phyloP scores from a whole-genome alignment of 1,140 invertebrate species.

The Brachionus koreanus region DNA sequence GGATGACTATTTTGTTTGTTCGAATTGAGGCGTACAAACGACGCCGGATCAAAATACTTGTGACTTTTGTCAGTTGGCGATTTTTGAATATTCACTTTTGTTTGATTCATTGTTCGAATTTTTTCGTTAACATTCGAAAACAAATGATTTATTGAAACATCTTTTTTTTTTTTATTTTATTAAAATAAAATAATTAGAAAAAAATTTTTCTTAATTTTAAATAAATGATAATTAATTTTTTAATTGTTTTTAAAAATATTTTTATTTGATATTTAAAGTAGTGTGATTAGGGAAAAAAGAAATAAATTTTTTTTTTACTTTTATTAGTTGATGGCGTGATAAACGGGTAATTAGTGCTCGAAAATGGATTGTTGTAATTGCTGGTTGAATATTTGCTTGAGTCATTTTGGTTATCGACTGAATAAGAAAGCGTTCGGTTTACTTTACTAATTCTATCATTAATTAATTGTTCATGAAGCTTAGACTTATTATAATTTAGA shows the following conservation, averaged over 20 bases:
- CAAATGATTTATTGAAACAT: not conserved
- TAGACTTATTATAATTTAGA: slow-evolving; percentile 25
- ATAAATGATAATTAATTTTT: not conserved
- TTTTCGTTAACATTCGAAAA: slow-evolving; percentile 13
- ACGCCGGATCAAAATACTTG: slow-evolving; percentile 5
- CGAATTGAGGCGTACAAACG: not conserved
- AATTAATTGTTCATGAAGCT: slow-evolving; percentile 1
- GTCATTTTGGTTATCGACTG: not conserved
- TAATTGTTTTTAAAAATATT: not conserved
- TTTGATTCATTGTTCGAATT: not conserved
- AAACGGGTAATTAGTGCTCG: not conserved
- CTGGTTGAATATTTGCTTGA: not conserved
- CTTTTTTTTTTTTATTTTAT: not conserved
- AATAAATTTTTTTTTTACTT: not conserved
- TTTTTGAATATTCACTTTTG: not conserved
- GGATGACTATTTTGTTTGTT: not conserved
- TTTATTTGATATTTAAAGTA: not conserved
- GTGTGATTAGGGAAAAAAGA: not conserved
- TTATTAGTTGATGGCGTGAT: not conserved
- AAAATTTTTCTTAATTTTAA: not conserved
- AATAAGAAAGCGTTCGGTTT: not conserved
- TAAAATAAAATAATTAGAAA: not conserved
- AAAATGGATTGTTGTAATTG: slow-evolving; percentile 12
- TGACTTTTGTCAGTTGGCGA: not conserved
- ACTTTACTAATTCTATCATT: slow-evolving; percentile 23